Base-by-base conservation (phyloP, 1,140 invertebrate genomes). In the Drosophila ogumai region DNA sequence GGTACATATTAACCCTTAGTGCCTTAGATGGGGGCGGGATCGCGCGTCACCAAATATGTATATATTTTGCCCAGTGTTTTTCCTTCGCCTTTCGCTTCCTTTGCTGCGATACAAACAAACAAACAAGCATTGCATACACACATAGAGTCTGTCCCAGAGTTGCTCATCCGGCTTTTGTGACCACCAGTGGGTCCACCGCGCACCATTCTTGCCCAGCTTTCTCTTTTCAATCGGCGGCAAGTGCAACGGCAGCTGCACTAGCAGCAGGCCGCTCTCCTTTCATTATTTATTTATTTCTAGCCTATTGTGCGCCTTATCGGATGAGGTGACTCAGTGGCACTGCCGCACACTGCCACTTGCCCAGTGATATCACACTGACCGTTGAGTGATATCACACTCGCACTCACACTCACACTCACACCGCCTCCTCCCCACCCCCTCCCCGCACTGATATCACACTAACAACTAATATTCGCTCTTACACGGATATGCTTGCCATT, bases 91-190 rank as follows among this genome's bases (percentile, higher is more conserved):
- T 66, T 67, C 65, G 52, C 52, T 38, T 55, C 52, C 52, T 55
- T 38, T 38, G 32, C 44, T 67, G 44, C 17, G 67, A 47, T 67
- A 47, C 46, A 47, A 47, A 28, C 46, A 47, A 67, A 50, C 61
- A 41, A 44, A 59, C 38, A 68, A 52, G 36, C 63, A 36, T 66
- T 65, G 25, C 64, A 67, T 49, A 65, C 43, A 71, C 31, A 67
- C 47, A 67, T n/a, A 66, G 31, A 17, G 57, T 38, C 56, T 79
- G 75, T 7, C 32, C 19, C 32, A 38, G 52, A 55, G 79, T 61
- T 56, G 60, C 65, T 75, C 64, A 75, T 73, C 68, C 68, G 67
- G 71, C 71, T 74, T 73, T 59, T 38, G 52, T 58, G 67, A 43
- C 67, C 49, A 65, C 61, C 34, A 40, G 54, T 56, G 34, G 32